Evolutionary conservation across 2,888 invertebrate genomes (phyloP), one percentile per base, ranked within the genome.

Genomic region (Cremastinae sp.): DNA sequence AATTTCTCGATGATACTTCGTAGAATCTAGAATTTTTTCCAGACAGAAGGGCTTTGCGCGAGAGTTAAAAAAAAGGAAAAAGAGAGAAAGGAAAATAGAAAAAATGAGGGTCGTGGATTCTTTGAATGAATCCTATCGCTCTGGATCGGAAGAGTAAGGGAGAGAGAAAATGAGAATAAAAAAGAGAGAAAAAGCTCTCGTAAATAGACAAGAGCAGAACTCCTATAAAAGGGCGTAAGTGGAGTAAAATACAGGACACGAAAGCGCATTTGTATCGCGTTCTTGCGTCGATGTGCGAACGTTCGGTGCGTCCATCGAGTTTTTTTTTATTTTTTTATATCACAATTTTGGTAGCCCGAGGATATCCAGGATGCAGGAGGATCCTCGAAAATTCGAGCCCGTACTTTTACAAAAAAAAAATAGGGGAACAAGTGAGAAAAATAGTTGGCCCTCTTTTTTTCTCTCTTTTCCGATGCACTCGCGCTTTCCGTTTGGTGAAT

Each of bases 401-500:
- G 41, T 47, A 9, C 61, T 34, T 51, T 58, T 58, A 61, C 43
- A 59, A 70, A 62, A 70, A 28, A 28, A 70, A 62, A 70, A 28
- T 3, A 5, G 28, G 69, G 28, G 68, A 69, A 72, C 70, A 61
- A 77, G 74, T 74, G 77, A 74, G 77, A 77, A 74, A 61, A 64
- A 64, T 22, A 51, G 9, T 47, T 34, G 51, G 18, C 45, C 53
- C 16, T 54, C 41, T 72, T 51, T 59, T 43, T 73, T n/a, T 49
- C 22, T 49, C 36, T 28, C 36, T 56, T 12, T 56, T 56, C 47
- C 38, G 5, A 20, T 51, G 28, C 38, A 22, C 64, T 51, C 28
- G 41, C 28, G 1, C 12, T 12, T 9, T 41, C 41, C 36, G 36
- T n/a, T n/a, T 7, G 41, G 81, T 84, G 82, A 85, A 86, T 85